Conservation (phyloP, 2,113 vertebrate genomes). For the Deroptyus accipitrinus region DNA sequence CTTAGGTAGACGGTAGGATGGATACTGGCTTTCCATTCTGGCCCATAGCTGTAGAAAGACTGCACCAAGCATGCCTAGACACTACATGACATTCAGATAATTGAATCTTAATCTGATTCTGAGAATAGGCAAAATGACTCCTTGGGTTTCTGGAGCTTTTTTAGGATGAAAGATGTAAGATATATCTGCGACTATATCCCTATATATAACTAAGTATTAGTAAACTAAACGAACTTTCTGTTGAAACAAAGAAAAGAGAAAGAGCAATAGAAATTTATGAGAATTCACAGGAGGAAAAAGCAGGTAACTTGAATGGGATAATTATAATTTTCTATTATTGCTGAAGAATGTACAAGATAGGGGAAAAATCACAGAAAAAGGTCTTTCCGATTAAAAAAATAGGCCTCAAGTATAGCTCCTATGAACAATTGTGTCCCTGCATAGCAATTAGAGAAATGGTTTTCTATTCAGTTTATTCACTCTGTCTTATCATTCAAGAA, state of each 20-base stretch:
- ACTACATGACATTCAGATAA: not conserved
- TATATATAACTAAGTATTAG: not conserved
- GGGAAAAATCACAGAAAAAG: not conserved
- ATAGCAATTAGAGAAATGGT: not conserved
- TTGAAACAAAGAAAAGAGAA: not conserved
- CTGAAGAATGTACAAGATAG: not conserved
- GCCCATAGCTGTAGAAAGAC: rapidly evolving
- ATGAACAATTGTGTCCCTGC: not conserved
- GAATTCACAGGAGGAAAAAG: not conserved
- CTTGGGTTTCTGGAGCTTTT: not conserved
- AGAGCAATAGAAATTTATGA: not conserved
- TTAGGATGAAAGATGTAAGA: not conserved
- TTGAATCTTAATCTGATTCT: not conserved
- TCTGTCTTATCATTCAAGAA: constrained; percentile 20
- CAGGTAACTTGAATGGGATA: not conserved
- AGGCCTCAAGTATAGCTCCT: not conserved
- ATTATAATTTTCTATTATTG: not conserved
- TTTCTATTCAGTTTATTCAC: constrained; percentile 25
- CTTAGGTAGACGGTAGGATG: too few species aligned
- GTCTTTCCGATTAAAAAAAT: not conserved
- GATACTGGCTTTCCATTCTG: not conserved
- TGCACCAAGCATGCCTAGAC: not conserved
- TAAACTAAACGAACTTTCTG: not conserved
- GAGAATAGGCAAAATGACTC: not conserved
- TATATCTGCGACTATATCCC: not conserved